Base-by-base conservation (phyloP, 1,140 invertebrate species). In the Habropoda laboriosa region DNA sequence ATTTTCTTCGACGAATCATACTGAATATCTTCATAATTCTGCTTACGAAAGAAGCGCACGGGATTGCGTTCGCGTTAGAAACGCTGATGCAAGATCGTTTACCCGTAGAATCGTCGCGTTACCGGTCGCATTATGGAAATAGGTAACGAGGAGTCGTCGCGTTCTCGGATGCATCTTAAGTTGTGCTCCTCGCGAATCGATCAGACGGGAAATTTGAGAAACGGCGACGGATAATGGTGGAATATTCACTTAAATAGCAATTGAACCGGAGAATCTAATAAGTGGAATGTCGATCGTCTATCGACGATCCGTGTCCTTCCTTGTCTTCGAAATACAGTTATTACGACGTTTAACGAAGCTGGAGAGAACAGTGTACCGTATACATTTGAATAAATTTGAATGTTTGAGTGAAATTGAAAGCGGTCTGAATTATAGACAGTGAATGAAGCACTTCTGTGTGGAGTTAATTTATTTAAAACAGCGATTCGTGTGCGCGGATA, bases 311-410 rank as follows among this genome's bases (percentile, higher is more conserved):
- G n/a, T n/a, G n/a, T 58, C 24, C 4, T 58, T 40, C 0, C 3
- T 4, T 16, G 16, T 21, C 6, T 10, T 27, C 7, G 4, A 16
- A 32, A 38, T n/a, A n/a, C 4, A 35, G 6, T 45, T 70, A 24
- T 53, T 68, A 35, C 5, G 49, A 30, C 12, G 51, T 30, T 55
- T 35, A 21, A 24, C 12, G 66, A 38, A 27, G 3, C 5, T 12
- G 30, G n/a, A 38, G 32, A 53, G n/a, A n/a, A n/a, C 18, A 7
- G 16, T 6, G 32, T 68, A 38, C 21, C 1, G 66, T 13, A 68
- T 68, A 68, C 13, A 68, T 68, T 73, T 63, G 42, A 73, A 73
- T 73, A 49, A 47, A 73, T 73, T 61, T 61, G 71, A 73, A 73
- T 49, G 57, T 3, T 12, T 4, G 40, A 49, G 7, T 12, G 1